Base-by-base conservation (phyloP, 2,113 vertebrate genomes). In the Accipiter virgatus region DNA sequence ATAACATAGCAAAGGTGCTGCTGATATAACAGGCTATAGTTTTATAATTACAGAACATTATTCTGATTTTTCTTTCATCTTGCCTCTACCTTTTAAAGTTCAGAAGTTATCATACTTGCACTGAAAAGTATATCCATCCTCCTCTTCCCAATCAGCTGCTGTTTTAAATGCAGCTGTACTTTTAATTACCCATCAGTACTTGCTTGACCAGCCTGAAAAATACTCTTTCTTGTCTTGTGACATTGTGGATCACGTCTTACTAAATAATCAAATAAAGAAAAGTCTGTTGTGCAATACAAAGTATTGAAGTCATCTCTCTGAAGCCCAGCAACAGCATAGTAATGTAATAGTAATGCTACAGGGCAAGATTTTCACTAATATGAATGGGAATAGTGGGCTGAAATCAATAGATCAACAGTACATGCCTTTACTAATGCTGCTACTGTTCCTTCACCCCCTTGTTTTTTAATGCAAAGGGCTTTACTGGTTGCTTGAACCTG, bases 241-340 rank as follows among this genome's bases (percentile, higher is more conserved):
- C 23, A 3, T 52, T 87, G 88, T 56, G 43, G 15, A 29, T 67
- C 14, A 9, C 17, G 31, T 45, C 6, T 52, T 25, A 23, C 10
- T 56, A 34, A 71, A 82, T 9, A 70, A 66, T 32, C 27, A 16
- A 68, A 48, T 26, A 42, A 48, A 47, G 34, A 55, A 19, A 78
- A 74, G 26, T 18, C 31, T 52, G 16, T 23, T 72, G 52, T 43
- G 61, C 42, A 7, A 2, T 7, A 9, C 10, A 3, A 58, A 77
- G 9, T 5, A 0, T 4, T 65, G 72, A 34, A 70, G 31, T 47
- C 0, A 9, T 52, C 25, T 27, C 0, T 4, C 31, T 66, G 58
- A 52, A 40, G 12, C 13, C 27, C n/a, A 56, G 67, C 17, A 31
- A 9, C 7, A 34, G 43, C 55, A 22, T 0, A 27, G 17, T 2